Conservation (phyloP, 2,797 vertebrate genomes). For the Ciconia nigra region DNA sequence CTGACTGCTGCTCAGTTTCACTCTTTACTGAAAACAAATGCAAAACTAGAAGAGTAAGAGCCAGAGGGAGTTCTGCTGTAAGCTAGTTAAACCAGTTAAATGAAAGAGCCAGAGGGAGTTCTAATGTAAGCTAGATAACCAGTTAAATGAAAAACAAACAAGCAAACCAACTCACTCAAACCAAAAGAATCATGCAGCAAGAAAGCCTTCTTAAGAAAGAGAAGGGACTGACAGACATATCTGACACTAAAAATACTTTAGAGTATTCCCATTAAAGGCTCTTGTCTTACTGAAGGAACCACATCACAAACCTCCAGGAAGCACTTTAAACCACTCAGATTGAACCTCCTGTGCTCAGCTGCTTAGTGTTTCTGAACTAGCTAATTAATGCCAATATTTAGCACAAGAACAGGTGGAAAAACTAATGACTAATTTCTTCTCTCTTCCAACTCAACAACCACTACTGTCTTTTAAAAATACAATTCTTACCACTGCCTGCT, state of each 20-base stretch:
- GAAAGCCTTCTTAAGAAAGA: background rate
- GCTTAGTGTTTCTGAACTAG: constrained; percentile 10
- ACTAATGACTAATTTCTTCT: constrained; percentile 45
- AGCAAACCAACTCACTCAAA: background rate
- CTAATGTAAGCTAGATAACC: background rate
- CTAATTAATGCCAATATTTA: constrained; percentile 51
- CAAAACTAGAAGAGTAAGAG: background rate
- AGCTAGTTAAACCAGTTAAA: background rate
- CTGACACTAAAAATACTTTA: background rate
- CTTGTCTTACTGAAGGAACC: background rate
- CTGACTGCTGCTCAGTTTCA: background rate
- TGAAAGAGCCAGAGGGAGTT: background rate
- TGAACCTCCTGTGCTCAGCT: constrained; percentile 4
- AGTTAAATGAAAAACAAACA: background rate
- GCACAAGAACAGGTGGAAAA: constrained; percentile 21
- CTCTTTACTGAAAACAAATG: background rate
- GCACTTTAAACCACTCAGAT: constrained; percentile 24
- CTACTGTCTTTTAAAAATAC: constrained; percentile 13
- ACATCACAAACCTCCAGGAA: background rate
- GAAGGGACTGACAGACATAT: background rate
- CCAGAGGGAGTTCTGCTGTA: background rate
- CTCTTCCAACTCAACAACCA: background rate
- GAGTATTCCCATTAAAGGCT: background rate
- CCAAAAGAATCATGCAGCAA: background rate
- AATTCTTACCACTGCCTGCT: constrained; percentile 4